A percentile compares a stretch with the other conserved stretches of the same genome.
Evolutionary conservation across 2,113 vertebrate species (phyloP).

Genomic region (Ceyx melanurus): DNA sequence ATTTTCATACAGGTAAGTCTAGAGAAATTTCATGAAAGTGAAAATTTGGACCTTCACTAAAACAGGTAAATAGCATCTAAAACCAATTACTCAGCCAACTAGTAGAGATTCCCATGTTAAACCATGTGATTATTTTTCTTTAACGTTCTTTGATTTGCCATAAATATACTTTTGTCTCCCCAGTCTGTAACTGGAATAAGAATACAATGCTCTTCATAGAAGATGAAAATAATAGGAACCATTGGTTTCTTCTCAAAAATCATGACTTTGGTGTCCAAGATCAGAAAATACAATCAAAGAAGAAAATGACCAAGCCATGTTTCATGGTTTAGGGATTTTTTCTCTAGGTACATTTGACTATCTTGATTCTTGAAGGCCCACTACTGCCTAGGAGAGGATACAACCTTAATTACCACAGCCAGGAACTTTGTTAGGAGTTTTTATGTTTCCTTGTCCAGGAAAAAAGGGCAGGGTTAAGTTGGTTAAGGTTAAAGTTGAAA

Average conservation of each 20-base stretch:
- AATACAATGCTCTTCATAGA: not conserved
- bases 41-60: not conserved
- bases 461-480: not conserved
- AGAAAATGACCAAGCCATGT: not conserved
- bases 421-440: not conserved
- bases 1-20: not conserved
- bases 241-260: not conserved
- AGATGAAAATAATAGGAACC: not conserved
- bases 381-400: not conserved
- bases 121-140: not conserved
- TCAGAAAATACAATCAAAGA: not conserved
- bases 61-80: not conserved
- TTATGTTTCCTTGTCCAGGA: not conserved
- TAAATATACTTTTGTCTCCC: not conserved
- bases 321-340: not conserved
- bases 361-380: not conserved
- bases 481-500: not conserved
- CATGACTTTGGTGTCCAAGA: rapidly evolving
- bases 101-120: not conserved
- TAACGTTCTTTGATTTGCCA: not conserved
- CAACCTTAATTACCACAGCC: not conserved
- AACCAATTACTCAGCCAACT: not conserved
- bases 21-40: not conserved
- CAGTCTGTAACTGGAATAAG: not conserved
- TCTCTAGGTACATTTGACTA: not conserved